Evolutionary conservation across 2,888 invertebrate genomes (phyloP), one percentile per base, ranked within the genome.

Genomic region (Phengaris arion): DNA sequence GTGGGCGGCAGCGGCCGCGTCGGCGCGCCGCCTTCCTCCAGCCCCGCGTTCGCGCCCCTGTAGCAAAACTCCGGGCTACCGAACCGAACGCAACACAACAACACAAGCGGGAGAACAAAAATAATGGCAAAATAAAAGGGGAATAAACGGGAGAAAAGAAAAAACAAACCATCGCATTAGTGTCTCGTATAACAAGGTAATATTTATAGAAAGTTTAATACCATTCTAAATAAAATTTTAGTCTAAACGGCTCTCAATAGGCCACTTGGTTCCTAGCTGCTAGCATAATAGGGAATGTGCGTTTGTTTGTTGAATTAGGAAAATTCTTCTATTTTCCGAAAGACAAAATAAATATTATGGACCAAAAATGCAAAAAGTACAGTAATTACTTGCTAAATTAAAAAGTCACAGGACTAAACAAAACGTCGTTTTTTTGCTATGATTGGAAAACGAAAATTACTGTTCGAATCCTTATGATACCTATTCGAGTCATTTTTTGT

Each of bases 1-100:
- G 98, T 98, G 74, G 98, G 98, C 76, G 98, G 98, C 84, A 98
- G 94, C 75, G 98, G 98, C 81, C 98, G 95, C 87, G 98, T 98
- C 78, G 98, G 98, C 82, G 98, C 97, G 76, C 84, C 84, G 80
- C 85, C 83, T 93, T 93, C 83, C 87, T 95, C 93, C 82, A 95
- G 94, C 78, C 94, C 94, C 68, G 96, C 94, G 78, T 94, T 94
- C 68, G 96, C 96, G 83, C 95, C 95, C 94, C 96, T 96, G 95
- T 96, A 96, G 95, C 96, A 96, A 94, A 96, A 96, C 95, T 96
- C 96, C 94, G 96, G 96, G 95, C 96, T 96, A 94, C 95, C 94
- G 85, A 87, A 87, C 86, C 74, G 35, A 89, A 89, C 85, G 82
- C 83, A 86, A 86, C 83, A 45, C 80, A 84, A 87, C 76, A 79